Conservation (phyloP, 64 coral and sea anemone species). For the Montipora capricornis region DNA sequence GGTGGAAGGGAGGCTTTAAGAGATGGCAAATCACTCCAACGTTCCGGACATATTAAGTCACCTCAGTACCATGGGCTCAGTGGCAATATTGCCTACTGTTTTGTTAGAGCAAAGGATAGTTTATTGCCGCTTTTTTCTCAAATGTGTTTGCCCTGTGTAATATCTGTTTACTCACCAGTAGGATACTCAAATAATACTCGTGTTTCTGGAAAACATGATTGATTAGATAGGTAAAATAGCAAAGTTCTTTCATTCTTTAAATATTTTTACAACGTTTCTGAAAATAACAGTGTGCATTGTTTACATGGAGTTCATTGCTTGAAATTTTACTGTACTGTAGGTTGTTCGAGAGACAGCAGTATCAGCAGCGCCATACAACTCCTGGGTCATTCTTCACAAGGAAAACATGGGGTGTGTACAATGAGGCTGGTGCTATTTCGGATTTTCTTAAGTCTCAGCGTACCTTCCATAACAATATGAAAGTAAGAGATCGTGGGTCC, state of each 20-base stretch:
- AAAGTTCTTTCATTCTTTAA: slow-evolving; percentile 1
- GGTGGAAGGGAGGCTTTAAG: too few relatives aligned
- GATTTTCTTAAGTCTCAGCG: not conserved
- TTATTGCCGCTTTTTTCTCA: not conserved
- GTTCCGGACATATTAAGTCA: not conserved
- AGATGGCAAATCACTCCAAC: too few relatives aligned
- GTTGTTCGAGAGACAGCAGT: slow-evolving; percentile 6
- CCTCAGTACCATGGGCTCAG: not conserved
- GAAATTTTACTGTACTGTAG: not conserved
- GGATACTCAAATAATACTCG: slow-evolving; percentile 5
- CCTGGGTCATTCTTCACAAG: slow-evolving; percentile 6
- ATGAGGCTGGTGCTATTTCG: slow-evolving; percentile 5
- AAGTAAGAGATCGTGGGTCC: too few relatives aligned
- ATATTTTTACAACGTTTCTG: not conserved
- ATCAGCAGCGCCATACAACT: not conserved
- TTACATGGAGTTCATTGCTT: not conserved
- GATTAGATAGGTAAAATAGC: not conserved
- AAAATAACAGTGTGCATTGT: not conserved
- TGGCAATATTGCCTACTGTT: slow-evolving; percentile 4
- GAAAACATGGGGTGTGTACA: not conserved
- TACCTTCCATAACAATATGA: too few relatives aligned
- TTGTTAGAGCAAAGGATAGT: not conserved
- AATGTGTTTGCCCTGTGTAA: not conserved
- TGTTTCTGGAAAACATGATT: slow-evolving; percentile 5
- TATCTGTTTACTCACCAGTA: not conserved